These are phyloP conservation scores for Dendrophyllia cribrosa DNA, from an alignment of 64 coral and sea anemone genomes.

Conservation along the genomic window DNA sequence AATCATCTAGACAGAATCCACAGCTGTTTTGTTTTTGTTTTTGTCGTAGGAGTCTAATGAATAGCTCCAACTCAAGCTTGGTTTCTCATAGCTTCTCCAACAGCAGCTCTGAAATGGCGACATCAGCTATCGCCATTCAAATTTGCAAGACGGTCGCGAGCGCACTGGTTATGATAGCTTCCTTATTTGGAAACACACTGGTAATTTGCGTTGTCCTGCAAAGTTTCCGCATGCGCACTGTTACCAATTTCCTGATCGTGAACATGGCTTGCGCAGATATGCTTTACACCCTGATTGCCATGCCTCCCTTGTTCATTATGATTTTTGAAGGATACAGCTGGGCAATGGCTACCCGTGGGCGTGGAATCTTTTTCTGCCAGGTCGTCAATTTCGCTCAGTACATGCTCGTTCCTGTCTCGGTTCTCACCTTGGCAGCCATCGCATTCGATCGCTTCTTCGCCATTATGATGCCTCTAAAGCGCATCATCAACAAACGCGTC, in stretches of 20 bases:
- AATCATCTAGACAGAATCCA: no score
- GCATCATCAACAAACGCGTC: conserved; percentile 59
- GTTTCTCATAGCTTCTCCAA: not conserved
- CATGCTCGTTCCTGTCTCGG: conserved; percentile 44
- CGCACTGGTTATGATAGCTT: conserved; percentile 4
- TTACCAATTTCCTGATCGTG: conserved; percentile 64
- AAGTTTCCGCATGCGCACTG: conserved; percentile 52
- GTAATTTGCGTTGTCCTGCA: conserved; percentile 48
- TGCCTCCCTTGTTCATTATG: conserved; percentile 48
- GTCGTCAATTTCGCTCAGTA: conserved; percentile 71
- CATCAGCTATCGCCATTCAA: not conserved
- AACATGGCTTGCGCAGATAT: conserved; percentile 73
- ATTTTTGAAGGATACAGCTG: conserved; percentile 41
- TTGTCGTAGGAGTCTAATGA: not conserved
- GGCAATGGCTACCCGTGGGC: conserved; percentile 19
- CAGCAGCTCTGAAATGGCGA: not conserved
- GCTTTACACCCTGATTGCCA: conserved; percentile 37
- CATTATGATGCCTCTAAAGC: conserved; percentile 58
- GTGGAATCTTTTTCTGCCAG: conserved; percentile 56
- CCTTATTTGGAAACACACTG: conserved; percentile 54
- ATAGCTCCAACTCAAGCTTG: conserved; percentile 13
- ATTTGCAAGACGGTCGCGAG: not conserved
- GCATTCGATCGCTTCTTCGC: conserved; percentile 76
- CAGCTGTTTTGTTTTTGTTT: not conserved
- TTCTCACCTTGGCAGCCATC: conserved; percentile 64